A percentile compares a stretch with the other conserved stretches of the same genome.
Conservation (phyloP, 2,888 invertebrate genomes). For the Ennomos fuscantarius region DNA sequence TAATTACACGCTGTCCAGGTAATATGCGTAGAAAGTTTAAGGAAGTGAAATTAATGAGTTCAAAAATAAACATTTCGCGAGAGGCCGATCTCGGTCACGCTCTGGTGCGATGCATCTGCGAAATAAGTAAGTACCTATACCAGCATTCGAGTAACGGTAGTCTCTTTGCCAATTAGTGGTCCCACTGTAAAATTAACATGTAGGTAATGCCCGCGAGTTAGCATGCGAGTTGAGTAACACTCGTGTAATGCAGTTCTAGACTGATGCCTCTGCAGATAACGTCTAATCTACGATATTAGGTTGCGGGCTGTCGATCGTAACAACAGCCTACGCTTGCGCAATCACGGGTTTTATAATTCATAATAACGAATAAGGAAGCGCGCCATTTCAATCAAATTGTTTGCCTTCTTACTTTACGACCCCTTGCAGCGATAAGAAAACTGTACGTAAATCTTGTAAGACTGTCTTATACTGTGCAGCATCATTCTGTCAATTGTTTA, state of each 20-base stretch:
- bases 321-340: constrained; percentile 18
- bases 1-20: constrained; percentile 29
- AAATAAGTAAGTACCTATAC: constrained; percentile 30
- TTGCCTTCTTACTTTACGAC: neutral
- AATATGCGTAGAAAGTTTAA: constrained; percentile 48
- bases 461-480: neutral
- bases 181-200: constrained; percentile 21
- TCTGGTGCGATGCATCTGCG: constrained; percentile 42
- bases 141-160: constrained; percentile 51
- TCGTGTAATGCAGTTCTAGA: constrained; percentile 32
- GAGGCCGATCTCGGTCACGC: constrained; percentile 50
- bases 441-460: neutral
- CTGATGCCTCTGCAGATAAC: constrained; percentile 35
- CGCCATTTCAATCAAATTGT: constrained; percentile 4
- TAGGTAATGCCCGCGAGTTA: constrained; percentile 24
- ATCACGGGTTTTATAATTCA: constrained; percentile 17
- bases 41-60: constrained; percentile 45
- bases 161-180: constrained; percentile 52
- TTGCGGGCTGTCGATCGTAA: constrained; percentile 33
- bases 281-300: constrained; percentile 30
- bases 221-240: constrained; percentile 37
- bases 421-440: neutral
- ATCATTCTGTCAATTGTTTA: constrained; percentile 53
- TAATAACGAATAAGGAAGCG: constrained; percentile 23
- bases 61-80: constrained; percentile 52